A percentile compares a stretch with the other conserved stretches of the same genome.
These are phyloP conservation scores for Callospermophilus lateralis DNA, from an alignment of 2,113 vertebrate genomes.

Conservation along the genomic window DNA sequence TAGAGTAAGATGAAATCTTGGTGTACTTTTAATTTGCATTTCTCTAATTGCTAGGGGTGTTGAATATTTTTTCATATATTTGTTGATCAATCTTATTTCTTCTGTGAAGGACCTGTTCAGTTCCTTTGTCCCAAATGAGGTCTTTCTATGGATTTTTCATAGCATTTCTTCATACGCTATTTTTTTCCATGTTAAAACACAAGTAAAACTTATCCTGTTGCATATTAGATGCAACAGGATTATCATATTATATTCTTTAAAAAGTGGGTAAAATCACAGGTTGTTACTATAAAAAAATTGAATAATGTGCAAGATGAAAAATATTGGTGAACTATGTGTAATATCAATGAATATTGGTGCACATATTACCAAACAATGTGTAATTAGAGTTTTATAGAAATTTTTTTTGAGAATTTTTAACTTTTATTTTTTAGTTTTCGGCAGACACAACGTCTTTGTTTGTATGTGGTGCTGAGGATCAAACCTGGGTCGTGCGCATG, in stretches of 20 bases:
- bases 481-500: accelerated
- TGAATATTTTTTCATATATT: no score
- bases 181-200: slow-evolving; percentile 23
- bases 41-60: no score
- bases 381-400: background rate
- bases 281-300: background rate
- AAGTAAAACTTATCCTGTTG: background rate
- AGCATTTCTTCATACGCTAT: background rate
- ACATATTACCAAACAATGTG: background rate
- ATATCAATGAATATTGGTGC: background rate
- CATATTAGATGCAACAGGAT: background rate
- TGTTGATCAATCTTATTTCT: no score
- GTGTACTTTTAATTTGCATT: no score
- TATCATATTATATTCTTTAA: background rate
- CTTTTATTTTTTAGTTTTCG: no score
- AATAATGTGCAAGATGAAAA: slow-evolving; percentile 43
- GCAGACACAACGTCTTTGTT: no score
- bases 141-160: background rate
- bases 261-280: background rate
- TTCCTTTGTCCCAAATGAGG: no score
- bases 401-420: background rate
- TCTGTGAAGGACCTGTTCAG: no score
- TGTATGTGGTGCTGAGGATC: no score
- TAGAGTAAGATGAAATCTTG: no score
- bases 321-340: background rate